Conservation (phyloP, 1,140 invertebrate genomes). For the Acarapis woodi region DNA sequence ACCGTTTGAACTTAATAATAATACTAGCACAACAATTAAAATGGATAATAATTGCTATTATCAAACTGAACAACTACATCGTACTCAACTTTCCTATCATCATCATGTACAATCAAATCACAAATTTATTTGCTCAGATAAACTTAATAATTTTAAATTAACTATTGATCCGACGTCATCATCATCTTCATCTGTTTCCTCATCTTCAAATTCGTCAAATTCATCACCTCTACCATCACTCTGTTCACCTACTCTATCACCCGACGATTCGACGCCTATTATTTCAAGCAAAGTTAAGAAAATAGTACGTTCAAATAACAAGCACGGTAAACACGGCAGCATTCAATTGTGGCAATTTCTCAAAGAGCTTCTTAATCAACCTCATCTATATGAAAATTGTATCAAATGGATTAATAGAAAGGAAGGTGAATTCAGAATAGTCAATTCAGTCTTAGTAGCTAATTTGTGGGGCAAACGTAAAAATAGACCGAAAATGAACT, state of each 20-base stretch:
- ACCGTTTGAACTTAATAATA: no score
- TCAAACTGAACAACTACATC: no score
- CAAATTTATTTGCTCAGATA: conserved; percentile 5
- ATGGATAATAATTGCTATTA: no score
- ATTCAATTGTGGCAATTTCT: conserved; percentile 99
- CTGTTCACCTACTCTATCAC: not conserved
- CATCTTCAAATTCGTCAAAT: not conserved
- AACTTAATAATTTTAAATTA: no score
- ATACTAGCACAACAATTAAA: no score
- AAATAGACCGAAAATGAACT: conserved; percentile 96
- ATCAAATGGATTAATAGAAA: conserved; percentile 83
- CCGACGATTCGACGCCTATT: not conserved
- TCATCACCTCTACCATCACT: not conserved
- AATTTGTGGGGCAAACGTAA: conserved; percentile 84
- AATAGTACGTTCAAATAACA: conserved; percentile 20
- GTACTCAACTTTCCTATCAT: no score
- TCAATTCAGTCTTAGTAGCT: conserved; percentile 84
- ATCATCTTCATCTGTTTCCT: not conserved
- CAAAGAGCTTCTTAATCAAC: conserved; percentile 66
- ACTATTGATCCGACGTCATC: conserved; percentile 1
- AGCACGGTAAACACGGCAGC: no score
- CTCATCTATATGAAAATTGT: conserved; percentile 55
- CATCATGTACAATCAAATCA: no score
- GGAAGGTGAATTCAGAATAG: conserved; percentile 94
- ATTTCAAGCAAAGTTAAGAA: no score